A percentile compares a stretch with the other conserved stretches of the same genome.
phyloP scores from a whole-genome alignment of 2,888 invertebrate genomes.

The Sinotaia quadrata region DNA sequence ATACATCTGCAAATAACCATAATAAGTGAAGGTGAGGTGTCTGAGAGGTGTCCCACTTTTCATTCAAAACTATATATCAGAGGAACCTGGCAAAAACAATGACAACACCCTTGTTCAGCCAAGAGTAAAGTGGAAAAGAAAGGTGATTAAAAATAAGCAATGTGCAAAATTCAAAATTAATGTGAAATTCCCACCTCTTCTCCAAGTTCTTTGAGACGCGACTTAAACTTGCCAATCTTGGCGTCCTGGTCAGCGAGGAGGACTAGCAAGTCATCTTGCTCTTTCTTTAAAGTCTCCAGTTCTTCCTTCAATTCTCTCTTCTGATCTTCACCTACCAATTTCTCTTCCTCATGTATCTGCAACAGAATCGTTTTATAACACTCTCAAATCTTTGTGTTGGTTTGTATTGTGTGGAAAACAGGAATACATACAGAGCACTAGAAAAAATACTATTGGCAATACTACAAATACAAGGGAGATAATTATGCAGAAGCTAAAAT shows the following conservation, averaged over 20 bases:
- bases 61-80: too few relatives aligned
- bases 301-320: constrained; percentile 53
- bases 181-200: constrained; percentile 61
- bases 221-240: constrained; percentile 80
- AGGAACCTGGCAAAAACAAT: too few relatives aligned
- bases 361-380: too few relatives aligned
- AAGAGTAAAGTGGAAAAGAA: too few relatives aligned
- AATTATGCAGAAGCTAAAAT: background rate
- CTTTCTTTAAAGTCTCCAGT: constrained; percentile 79
- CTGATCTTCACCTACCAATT: constrained; percentile 44
- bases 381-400: background rate
- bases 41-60: too few relatives aligned
- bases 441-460: background rate
- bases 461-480: background rate
- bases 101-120: too few relatives aligned
- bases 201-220: constrained; percentile 71
- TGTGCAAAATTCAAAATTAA: too few relatives aligned
- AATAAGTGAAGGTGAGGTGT: too few relatives aligned
- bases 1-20: too few relatives aligned
- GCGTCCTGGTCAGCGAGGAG: constrained; percentile 90
- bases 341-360: constrained; percentile 65
- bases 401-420: background rate
- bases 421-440: too few relatives aligned
- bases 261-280: constrained; percentile 94
- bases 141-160: too few relatives aligned